Evolutionary conservation across 2,888 invertebrate genomes (phyloP), one percentile per base, ranked within the genome.

Genomic region (Lamproptera curius): DNA sequence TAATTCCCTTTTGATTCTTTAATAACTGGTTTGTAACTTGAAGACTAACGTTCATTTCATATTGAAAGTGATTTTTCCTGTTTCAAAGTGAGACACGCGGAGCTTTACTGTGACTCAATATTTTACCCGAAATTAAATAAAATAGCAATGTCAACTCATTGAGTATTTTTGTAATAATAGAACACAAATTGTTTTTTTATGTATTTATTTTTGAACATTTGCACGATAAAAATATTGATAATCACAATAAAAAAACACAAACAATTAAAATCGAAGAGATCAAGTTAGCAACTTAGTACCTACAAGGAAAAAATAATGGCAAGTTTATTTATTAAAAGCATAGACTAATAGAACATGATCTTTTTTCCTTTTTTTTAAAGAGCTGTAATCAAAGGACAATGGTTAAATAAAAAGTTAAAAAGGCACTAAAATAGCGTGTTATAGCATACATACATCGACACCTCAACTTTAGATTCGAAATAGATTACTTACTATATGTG

Each of bases 1-100:
- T 1, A 34, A 39, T 55, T 58, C 55, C 8, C 14, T 16, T 26
- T 46, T 40, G 16, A 6, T 9, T n/a, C 2, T 14, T 33, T 36
- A 56, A 45, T 53, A 57, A 55, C 53, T 50, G 50, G 56, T 51
- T 59, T 57, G 47, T 52, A 54, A 54, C 50, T 46, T 54, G 50
- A 46, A 53, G 53, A 55, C 48, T 46, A 48, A 45, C 53, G 50
- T 51, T 38, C 35, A 42, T 39, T 42, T 47, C 17, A 37, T 52
- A 51, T 61, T 53, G 62, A 60, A 62, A 62, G 57, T 59, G 48
- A 57, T 42, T 50, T 31, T 40, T 43, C 26, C 37, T 41, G 43
- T 52, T 49, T 45, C 14, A 14, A 26, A 28, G 31, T 23, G 37
- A 9, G 5, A 20, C 16, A 8, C 37, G 39, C 14, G 33, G 26